Percentiles rank a stretch among this genome's conserved stretches.
Conservation (phyloP, 2,797 vertebrate species). For the Tragopan temminckii region DNA sequence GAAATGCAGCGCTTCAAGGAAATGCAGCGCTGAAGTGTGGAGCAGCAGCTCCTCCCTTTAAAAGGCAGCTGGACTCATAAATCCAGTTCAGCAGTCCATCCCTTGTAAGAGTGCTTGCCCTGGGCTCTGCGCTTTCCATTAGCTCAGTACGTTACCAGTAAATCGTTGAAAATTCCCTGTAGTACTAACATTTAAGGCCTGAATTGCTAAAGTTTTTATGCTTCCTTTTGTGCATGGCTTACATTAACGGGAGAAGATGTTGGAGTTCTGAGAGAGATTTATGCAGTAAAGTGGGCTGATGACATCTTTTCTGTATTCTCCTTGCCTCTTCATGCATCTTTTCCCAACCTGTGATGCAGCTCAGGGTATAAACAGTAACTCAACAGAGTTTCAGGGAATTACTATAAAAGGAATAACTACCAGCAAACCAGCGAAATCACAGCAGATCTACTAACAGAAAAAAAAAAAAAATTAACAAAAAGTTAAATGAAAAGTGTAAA, state of each 20-base stretch:
- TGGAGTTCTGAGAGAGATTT: constrained; percentile 67
- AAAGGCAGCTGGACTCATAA: constrained; percentile 61
- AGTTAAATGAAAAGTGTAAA: background rate
- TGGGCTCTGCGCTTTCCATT: constrained; percentile 51
- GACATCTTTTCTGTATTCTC: constrained; percentile 32
- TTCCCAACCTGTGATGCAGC: background rate
- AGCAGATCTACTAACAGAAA: background rate
- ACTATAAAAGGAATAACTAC: too few relatives aligned
- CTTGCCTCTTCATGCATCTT: background rate
- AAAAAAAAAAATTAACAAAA: background rate
- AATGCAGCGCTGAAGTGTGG: constrained; percentile 18
- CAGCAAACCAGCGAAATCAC: too few relatives aligned
- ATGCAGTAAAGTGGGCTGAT: constrained; percentile 55
- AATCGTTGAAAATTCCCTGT: constrained; percentile 64
- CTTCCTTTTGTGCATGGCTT: constrained; percentile 69
- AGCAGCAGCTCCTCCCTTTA: constrained; percentile 56
- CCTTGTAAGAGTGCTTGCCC: constrained; percentile 11
- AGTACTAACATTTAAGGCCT: constrained; percentile 73
- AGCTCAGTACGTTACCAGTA: constrained; percentile 62
- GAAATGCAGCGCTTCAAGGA: constrained; percentile 42
- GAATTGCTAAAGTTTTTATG: constrained; percentile 70
- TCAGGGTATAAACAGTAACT: background rate
- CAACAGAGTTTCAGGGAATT: background rate
- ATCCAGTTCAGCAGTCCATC: constrained; percentile 50
- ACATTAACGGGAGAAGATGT: constrained; percentile 52